These are phyloP conservation scores for Siphamia tubifer DNA, from an alignment of 2,113 vertebrate species.

Conservation along the genomic window DNA sequence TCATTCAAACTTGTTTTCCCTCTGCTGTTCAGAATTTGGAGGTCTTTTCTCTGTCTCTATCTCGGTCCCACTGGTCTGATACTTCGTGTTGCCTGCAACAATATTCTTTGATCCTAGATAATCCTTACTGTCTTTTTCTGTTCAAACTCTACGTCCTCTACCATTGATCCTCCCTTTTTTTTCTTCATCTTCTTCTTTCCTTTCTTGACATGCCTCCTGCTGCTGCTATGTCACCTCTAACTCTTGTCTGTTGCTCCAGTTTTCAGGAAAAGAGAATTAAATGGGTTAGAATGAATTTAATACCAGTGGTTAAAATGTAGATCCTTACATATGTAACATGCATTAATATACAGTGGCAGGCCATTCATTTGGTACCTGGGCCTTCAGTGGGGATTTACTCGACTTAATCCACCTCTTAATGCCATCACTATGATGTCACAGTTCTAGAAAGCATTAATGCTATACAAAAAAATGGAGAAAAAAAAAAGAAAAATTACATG, in stretches of 20 bases:
- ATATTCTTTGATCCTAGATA: constrained; percentile 44
- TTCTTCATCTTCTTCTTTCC: neutral
- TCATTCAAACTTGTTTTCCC: constrained; percentile 19
- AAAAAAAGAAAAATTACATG: no score
- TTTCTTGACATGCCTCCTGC: constrained; percentile 1
- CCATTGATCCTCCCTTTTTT: neutral
- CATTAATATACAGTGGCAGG: no score
- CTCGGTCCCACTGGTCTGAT: constrained; percentile 25
- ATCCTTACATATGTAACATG: no score
- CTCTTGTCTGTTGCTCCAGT: neutral
- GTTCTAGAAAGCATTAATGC: no score
- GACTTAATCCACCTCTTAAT: no score
- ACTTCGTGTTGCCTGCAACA: constrained; percentile 39
- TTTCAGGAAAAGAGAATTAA: no score
- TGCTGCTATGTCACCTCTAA: neutral
- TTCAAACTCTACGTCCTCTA: constrained; percentile 22
- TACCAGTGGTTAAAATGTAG: no score
- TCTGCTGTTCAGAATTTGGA: constrained; percentile 5
- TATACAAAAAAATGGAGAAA: no score
- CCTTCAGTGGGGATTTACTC: no score
- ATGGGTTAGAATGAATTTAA: no score
- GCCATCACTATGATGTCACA: no score
- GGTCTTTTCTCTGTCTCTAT: neutral
- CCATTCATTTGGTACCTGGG: no score
- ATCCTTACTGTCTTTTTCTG: constrained; percentile 20